A percentile compares a stretch with the other conserved stretches of the same genome.
Evolutionary conservation across 2,113 vertebrate genomes (phyloP).

Genomic region (Labeo catla): DNA sequence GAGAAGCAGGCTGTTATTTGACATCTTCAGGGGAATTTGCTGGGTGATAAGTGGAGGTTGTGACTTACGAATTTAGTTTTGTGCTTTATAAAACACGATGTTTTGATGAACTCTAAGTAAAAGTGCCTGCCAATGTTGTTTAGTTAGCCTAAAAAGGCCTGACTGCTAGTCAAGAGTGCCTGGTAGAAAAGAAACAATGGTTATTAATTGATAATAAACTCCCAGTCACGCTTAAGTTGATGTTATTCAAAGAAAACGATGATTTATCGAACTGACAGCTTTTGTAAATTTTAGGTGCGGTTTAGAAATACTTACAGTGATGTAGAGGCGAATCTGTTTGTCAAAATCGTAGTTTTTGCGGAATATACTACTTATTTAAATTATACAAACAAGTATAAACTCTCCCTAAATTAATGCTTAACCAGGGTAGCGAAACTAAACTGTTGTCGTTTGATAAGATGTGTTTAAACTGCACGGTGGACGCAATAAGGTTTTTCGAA

Average conservation of each 20-base stretch:
- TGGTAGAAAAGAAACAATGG: neutral
- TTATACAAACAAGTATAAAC: neutral
- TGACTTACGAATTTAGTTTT: neutral
- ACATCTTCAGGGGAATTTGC: neutral
- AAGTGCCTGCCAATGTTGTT: neutral
- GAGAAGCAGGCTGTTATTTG: neutral
- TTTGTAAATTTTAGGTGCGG: neutral
- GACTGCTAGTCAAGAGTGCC: neutral
- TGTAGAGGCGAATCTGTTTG: neutral
- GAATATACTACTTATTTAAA: neutral
- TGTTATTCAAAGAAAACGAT: neutral
- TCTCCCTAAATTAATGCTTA: constrained; percentile 45
- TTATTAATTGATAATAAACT: neutral
- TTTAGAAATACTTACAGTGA: neutral
- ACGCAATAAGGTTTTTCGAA: neutral
- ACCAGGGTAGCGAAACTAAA: constrained; percentile 41
- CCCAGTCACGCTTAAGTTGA: too few relatives aligned
- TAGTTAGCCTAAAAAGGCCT: too few relatives aligned
- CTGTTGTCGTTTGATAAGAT: neutral
- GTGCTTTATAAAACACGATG: neutral
- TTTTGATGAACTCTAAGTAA: neutral
- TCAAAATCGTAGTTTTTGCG: neutral
- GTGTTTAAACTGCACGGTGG: neutral
- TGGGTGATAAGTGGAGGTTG: neutral
- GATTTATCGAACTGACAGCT: neutral